phyloP scores from a whole-genome alignment of 2,888 invertebrate genomes.

The Agrotis segetum region DNA sequence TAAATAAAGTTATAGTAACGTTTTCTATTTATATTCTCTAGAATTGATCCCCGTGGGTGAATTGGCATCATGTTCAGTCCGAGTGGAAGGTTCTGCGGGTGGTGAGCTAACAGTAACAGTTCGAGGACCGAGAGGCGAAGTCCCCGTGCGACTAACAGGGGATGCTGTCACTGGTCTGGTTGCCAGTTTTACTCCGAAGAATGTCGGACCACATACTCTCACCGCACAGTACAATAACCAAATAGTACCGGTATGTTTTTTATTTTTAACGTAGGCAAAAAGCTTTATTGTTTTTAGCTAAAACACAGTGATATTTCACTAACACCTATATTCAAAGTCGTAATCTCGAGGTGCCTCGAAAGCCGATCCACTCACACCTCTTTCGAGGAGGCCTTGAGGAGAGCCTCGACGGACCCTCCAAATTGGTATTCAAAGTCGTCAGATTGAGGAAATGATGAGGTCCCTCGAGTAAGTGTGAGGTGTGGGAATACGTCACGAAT shows the following conservation, averaged over 20 bases:
- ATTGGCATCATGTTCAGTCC: constrained; percentile 87
- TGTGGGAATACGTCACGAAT: too few relatives aligned
- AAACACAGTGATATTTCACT: neutral
- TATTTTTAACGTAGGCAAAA: neutral
- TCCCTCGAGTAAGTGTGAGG: too few relatives aligned
- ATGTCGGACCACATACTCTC: constrained; percentile 98
- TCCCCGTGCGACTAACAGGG: constrained; percentile 97
- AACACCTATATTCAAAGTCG: too few relatives aligned
- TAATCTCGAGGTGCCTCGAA: too few relatives aligned
- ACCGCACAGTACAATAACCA: constrained; percentile 97
- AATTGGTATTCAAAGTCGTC: too few relatives aligned
- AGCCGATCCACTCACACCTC: too few relatives aligned
- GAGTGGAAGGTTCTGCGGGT: constrained; percentile 90
- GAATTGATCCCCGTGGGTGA: constrained; percentile 96
- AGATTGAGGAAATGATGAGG: too few relatives aligned
- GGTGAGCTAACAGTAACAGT: constrained; percentile 97
- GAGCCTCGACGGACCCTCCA: too few relatives aligned
- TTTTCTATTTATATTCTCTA: constrained; percentile 59
- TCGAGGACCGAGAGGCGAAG: constrained; percentile 95
- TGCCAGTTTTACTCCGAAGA: constrained; percentile 97
- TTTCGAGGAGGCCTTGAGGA: too few relatives aligned
- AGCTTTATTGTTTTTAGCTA: neutral
- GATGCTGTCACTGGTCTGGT: constrained; percentile 97
- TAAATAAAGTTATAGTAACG: neutral
- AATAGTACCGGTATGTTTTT: constrained; percentile 92